phyloP scores from a whole-genome alignment of 2,888 invertebrate genomes.

The Orthosia gracilis region DNA sequence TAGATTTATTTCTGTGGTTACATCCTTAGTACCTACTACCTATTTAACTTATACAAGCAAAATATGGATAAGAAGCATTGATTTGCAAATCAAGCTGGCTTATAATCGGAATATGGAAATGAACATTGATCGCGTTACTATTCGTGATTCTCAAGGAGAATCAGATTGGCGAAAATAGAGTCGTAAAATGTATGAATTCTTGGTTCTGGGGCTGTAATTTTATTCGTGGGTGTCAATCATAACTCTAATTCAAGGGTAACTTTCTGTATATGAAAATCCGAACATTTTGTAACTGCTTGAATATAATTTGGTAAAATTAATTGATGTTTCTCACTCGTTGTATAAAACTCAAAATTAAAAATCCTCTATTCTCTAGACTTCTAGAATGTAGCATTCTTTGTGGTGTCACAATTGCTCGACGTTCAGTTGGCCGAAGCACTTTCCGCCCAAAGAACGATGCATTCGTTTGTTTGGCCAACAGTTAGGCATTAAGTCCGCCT shows the following conservation, averaged over 20 bases:
- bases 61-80: slow-evolving; percentile 44
- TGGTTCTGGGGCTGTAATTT: neutral
- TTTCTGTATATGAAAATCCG: neutral
- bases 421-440: too few relatives aligned
- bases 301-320: too few relatives aligned
- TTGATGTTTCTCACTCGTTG: too few relatives aligned
- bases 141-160: slow-evolving; percentile 19
- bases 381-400: too few relatives aligned
- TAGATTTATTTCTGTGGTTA: too few relatives aligned
- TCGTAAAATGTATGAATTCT: slow-evolving; percentile 16
- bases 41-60: slow-evolving; percentile 24
- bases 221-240: neutral
- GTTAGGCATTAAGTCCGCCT: too few relatives aligned
- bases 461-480: too few relatives aligned
- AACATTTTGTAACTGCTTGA: too few relatives aligned
- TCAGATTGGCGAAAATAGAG: slow-evolving; percentile 28
- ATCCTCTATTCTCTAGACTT: neutral
- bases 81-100: slow-evolving; percentile 52
- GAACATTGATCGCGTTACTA: slow-evolving; percentile 39
- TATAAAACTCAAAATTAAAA: neutral
- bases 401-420: too few relatives aligned
- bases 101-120: slow-evolving; percentile 55
- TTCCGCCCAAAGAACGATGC: too few relatives aligned
- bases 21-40: neutral
- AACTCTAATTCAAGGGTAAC: neutral